Conservation (phyloP, 2,113 vertebrate species). For the Paramisgurnus dabryanus region DNA sequence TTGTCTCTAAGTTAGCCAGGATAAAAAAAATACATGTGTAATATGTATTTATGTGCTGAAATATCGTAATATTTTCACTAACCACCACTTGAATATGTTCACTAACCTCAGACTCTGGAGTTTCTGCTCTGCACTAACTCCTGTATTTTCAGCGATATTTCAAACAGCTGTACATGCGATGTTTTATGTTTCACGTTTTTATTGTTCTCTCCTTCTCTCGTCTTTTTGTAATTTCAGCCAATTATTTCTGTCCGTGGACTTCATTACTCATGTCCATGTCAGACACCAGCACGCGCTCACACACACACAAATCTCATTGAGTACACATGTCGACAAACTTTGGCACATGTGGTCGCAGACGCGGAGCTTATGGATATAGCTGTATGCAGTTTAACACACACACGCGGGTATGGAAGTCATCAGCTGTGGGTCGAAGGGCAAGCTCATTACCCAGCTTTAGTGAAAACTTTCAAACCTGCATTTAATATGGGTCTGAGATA, state of each 20-base stretch:
- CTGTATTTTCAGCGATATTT: conserved; percentile 48
- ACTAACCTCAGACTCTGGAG: not conserved
- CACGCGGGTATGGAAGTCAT: conserved; percentile 97
- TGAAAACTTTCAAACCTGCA: conserved; percentile 92
- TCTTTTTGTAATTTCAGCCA: conserved; percentile 61
- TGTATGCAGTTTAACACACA: conserved; percentile 81
- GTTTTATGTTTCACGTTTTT: conserved; percentile 39
- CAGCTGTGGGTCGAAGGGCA: conserved; percentile 90
- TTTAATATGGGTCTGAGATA: conserved; percentile 85
- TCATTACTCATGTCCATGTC: conserved; percentile 99
- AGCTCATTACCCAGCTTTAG: conserved; percentile 98
- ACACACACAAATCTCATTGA: conserved; percentile 84
- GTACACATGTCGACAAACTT: conserved; percentile 82
- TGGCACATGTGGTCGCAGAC: conserved; percentile 82
- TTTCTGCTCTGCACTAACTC: conserved; percentile 34
- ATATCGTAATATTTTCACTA: conserved; percentile 31
- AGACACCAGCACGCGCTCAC: conserved; percentile 84
- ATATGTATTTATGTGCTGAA: conserved; percentile 17
- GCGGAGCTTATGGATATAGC: conserved; percentile 38
- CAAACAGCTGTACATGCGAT: conserved; percentile 4
- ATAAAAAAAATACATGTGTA: not conserved
- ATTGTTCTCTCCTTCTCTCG: conserved; percentile 38
- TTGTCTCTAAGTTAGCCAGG: not conserved
- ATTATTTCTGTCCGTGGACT: conserved; percentile 95
- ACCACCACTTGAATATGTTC: not conserved